phyloP scores from a whole-genome alignment of 1,140 invertebrate species.

The Anastatus disparis region DNA sequence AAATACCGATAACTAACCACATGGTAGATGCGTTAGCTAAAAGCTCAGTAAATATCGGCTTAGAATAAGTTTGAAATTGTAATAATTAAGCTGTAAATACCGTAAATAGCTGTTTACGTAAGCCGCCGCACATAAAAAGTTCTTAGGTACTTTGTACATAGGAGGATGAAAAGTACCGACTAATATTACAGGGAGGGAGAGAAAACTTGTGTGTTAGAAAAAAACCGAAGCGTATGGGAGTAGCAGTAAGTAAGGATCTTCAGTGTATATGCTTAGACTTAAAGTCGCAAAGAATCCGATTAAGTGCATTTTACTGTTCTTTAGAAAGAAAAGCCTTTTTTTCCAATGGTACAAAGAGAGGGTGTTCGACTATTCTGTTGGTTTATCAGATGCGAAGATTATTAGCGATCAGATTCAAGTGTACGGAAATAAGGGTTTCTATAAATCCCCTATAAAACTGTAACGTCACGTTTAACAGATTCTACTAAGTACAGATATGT shows the following conservation, averaged over 20 bases:
- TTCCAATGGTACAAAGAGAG: slow-evolving; percentile 7
- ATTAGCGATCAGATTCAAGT: too few species aligned
- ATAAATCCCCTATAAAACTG: slow-evolving; percentile 9
- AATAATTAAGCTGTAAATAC: slow-evolving; percentile 3
- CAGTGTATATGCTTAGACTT: background rate
- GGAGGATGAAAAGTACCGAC: background rate
- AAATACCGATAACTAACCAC: too few species aligned
- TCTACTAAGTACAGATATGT: too few species aligned
- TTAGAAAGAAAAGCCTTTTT: background rate
- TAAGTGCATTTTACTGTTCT: slow-evolving; percentile 16
- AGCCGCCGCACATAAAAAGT: background rate
- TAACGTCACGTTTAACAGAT: slow-evolving; percentile 7
- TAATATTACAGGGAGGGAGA: too few species aligned
- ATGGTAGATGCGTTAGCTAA: too few species aligned
- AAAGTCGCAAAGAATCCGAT: slow-evolving; percentile 35
- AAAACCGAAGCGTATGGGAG: too few species aligned
- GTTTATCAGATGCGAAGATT: slow-evolving; percentile 13
- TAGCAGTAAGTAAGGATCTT: background rate
- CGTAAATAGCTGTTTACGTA: background rate
- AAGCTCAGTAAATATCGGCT: too few species aligned
- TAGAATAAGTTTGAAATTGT: too few species aligned
- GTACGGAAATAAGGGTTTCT: too few species aligned
- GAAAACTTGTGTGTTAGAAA: too few species aligned
- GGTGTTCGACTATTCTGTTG: slow-evolving; percentile 16
- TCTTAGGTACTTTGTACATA: background rate